Percentiles rank a stretch among this genome's conserved stretches.
phyloP scores from a whole-genome alignment of 2,113 vertebrate species.

The Montifringilla adamsi region DNA sequence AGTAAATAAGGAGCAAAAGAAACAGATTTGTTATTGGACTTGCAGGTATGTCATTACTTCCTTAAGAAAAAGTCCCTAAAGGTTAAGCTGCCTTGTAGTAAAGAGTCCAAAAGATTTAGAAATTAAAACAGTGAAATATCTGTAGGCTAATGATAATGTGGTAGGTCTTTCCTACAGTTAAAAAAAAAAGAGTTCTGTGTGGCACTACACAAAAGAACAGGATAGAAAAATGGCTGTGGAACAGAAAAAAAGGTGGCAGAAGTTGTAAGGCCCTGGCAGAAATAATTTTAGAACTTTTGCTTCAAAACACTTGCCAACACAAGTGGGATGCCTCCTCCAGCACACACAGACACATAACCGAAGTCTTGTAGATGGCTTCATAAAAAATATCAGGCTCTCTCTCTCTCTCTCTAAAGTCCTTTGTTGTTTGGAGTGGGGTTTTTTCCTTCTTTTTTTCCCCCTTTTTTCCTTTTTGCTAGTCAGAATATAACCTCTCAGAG shows the following conservation, averaged over 20 bases:
- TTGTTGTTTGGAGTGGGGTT: neutral
- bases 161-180: neutral
- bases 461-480: neutral
- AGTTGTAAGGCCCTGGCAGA: neutral
- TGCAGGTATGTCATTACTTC: neutral
- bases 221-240: neutral
- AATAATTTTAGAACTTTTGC: neutral
- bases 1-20: conserved; percentile 47
- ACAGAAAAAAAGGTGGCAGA: neutral
- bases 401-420: neutral
- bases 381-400: neutral
- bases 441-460: neutral
- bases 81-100: neutral
- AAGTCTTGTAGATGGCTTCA: neutral
- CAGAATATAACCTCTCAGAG: neutral
- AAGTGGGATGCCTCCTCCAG: neutral
- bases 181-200: neutral
- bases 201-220: neutral
- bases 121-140: neutral
- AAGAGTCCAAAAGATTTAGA: neutral
- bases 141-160: neutral
- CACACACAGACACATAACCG: neutral
- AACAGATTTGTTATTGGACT: neutral
- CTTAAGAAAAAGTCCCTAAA: neutral
- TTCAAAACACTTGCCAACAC: neutral